Evolutionary conservation across 2,797 vertebrate genomes (phyloP), one percentile per base, ranked within the genome.

Genomic region (Chelon auratus): DNA sequence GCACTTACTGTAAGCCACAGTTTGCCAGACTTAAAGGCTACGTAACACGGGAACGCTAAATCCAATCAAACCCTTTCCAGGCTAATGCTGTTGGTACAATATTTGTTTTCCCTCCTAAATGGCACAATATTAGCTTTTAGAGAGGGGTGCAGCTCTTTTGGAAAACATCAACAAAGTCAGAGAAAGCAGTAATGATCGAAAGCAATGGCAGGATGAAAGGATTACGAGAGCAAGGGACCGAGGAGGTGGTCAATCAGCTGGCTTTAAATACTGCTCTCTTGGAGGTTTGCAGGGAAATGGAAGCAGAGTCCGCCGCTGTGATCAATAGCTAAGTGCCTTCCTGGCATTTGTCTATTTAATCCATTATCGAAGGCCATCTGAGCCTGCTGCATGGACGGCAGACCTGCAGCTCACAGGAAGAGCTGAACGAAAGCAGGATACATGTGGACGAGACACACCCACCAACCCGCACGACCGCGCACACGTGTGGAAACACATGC

Each of bases 241-340:
- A n/a, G 20, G 2, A 42, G 78, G 53, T 54, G 68, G 80, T 82
- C 84, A 79, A 92, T 94, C 90, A 91, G 78, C 72, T 85, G 75
- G 72, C 87, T 87, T 90, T 90, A 93, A 94, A 94, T 87, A 91
- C 81, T 63, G 72, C 82, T 84, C 82, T 87, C 72, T 75, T 84
- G 72, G 72, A 90, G 71, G 69, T 77, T 64, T 82, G 56, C 62
- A 57, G 64, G 77, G 86, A 93, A 93, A 92, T 86, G 82, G 85
- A 80, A 37, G 76, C 80, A 76, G 73, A 20, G 8, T 47, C 68
- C 1, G 15, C 85, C 13, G 47, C 68, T 22, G 77, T 87, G 91
- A 95, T 95, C 94, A 93, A 95, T 95, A 92, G 84, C 82, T 81
- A 80, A 94, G 93, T 93, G 91, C 88, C 90, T 94, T 94, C 90